Conservation (phyloP, 2,113 vertebrate species). For the Prunella himalayana region DNA sequence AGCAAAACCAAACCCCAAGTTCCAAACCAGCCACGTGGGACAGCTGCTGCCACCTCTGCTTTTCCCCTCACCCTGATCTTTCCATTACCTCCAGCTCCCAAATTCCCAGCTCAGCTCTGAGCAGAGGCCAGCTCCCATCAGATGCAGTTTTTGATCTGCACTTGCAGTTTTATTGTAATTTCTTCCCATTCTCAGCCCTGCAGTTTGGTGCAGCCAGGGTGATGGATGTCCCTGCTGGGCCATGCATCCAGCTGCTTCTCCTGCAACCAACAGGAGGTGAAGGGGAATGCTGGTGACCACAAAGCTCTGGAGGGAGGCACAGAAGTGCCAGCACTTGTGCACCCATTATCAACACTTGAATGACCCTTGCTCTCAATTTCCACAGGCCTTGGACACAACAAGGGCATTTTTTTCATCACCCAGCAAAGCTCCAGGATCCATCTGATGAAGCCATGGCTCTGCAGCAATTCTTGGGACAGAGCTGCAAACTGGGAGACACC, state of each 20-base stretch:
- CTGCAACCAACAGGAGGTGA: not conserved
- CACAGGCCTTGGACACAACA: not conserved
- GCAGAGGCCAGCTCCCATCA: not conserved
- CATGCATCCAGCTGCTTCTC: not conserved
- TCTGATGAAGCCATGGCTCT: accelerated
- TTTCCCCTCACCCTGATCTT: not conserved
- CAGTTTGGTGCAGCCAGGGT: not conserved
- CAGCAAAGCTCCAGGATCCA: not conserved
- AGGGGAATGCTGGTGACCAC: not conserved
- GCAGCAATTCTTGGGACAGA: accelerated
- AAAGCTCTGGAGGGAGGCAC: not conserved
- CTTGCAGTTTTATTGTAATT: not conserved
- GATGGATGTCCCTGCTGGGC: not conserved
- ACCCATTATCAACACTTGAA: not conserved
- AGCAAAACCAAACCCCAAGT: not conserved
- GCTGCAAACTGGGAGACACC: not conserved
- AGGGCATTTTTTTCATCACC: not conserved
- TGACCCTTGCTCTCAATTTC: not conserved
- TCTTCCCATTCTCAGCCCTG: not conserved
- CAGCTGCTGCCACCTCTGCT: not conserved
- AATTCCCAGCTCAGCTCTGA: not conserved
- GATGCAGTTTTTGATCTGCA: not conserved
- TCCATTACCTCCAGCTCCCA: not conserved
- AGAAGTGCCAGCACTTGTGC: not conserved
- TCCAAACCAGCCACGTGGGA: not conserved